Evolutionary conservation across 2,888 invertebrate species (phyloP), one percentile per base, ranked within the genome.

Genomic region (Coleophora flavipennella): DNA sequence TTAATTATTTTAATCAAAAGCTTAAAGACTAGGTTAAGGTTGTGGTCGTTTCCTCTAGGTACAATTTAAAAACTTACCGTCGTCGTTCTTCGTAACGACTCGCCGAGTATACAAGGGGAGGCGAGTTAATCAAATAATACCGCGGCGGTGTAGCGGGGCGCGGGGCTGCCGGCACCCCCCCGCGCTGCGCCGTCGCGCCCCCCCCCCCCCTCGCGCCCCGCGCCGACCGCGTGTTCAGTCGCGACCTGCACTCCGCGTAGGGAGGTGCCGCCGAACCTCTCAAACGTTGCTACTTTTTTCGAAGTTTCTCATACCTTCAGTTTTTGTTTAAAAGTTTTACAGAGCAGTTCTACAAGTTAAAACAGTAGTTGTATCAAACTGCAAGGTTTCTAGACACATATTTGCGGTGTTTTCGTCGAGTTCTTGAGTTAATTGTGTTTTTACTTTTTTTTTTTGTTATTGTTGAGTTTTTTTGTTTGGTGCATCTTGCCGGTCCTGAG

Each of bases 51-150:
- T 20, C 20, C 74, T 75, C 73, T 74, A 65, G 71, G 72, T 69
- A 67, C 72, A 80, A 80, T 81, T 83, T 81, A 77, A 81, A 83
- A 84, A 84, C 79, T 78, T 78, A 74, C 73, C 76, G 77, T 79
- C 69, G 64, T 79, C 69, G 64, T 68, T 73, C 71, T 67, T 70
- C 76, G 77, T 78, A 80, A 80, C 80, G 84, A 79, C 75, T 80
- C 72, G 66, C 67, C 73, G 77, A 76, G 75, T 78, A 76, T 81
- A 80, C 81, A 78, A 81, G 81, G 83, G 84, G 83, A 80, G 81
- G 81, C 80, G 78, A 84, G 84, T 84, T 84, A 84, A 84, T 84
- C 84, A 84, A 84, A 84, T 84, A 84, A 84, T 83, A 80, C 80
- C 70, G 76, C 76, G 70, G 77, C 64, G 80, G 77, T 59, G 75